Evolutionary conservation across 2,888 invertebrate species (phyloP).

Genomic region (Tupiocoris notatus): DNA sequence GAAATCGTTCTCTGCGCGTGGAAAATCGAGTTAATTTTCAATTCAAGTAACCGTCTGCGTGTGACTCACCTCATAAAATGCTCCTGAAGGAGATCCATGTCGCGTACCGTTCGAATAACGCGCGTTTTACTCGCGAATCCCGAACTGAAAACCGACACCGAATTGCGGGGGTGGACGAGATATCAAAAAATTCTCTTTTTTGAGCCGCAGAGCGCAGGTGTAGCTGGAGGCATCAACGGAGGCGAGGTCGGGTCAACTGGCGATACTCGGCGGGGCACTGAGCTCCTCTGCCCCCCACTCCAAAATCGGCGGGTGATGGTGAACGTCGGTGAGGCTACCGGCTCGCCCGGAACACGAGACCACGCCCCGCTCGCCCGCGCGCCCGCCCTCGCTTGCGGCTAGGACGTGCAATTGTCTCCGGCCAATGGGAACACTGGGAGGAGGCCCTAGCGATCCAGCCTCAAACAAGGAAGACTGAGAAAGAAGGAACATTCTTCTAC

Average conservation of each 20-base stretch:
- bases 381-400: not conserved
- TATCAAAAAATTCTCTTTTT: too few relatives aligned
- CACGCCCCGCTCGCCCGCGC: too few relatives aligned
- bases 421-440: not conserved
- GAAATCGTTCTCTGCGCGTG: too few relatives aligned
- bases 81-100: conserved; percentile 39
- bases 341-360: not conserved
- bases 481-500: not conserved
- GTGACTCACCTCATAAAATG: conserved; percentile 40
- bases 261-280: not conserved
- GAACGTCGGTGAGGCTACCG: not conserved
- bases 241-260: not conserved
- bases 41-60: too few relatives aligned
- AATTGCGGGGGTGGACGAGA: too few relatives aligned
- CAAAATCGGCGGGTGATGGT: too few relatives aligned
- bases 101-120: not conserved
- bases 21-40: too few relatives aligned
- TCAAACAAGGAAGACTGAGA: not conserved
- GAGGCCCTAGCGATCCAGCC: not conserved
- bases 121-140: conserved; percentile 7
- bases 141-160: not conserved
- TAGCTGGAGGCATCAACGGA: not conserved
- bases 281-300: not conserved
- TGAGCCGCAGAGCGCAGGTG: not conserved
- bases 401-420: not conserved